These are phyloP conservation scores for Netelia melanura DNA, from an alignment of 2,888 invertebrate genomes.

Conservation along the genomic window DNA sequence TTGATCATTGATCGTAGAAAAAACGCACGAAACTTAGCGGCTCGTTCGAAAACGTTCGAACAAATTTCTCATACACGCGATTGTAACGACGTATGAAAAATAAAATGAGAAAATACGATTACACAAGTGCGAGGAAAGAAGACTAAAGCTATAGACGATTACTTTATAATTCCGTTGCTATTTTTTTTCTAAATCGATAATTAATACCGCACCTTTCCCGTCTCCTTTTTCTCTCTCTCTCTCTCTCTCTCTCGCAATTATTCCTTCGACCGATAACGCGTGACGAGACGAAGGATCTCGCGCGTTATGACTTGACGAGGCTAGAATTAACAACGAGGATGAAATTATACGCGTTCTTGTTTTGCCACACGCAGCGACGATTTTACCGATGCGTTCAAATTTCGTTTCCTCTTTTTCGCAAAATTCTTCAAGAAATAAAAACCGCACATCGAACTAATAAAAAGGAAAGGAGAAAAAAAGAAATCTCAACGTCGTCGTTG, in stretches of 20 bases:
- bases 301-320: constrained; percentile 7
- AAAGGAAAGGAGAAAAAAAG: no score
- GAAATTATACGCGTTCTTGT: not conserved
- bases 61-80: no score
- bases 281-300: not conserved
- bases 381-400: no score
- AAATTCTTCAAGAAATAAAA: no score
- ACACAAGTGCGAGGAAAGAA: not conserved
- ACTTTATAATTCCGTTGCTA: not conserved
- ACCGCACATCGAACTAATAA: no score
- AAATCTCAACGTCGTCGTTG: no score
- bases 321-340: constrained; percentile 9
- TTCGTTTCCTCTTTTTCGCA: no score
- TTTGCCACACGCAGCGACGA: not conserved
- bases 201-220: not conserved
- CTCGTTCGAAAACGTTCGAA: no score
- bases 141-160: not conserved
- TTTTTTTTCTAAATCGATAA: not conserved
- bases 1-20: no score
- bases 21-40: no score
- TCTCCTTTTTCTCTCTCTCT: not conserved
- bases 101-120: not conserved
- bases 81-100: not conserved
- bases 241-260: constrained; percentile 5
- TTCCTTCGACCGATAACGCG: constrained; percentile 10